Percentiles rank a stretch among this genome's conserved stretches.
These are phyloP conservation scores for Saccostrea glomerata DNA, from an alignment of 1,140 invertebrate genomes.

Conservation along the genomic window DNA sequence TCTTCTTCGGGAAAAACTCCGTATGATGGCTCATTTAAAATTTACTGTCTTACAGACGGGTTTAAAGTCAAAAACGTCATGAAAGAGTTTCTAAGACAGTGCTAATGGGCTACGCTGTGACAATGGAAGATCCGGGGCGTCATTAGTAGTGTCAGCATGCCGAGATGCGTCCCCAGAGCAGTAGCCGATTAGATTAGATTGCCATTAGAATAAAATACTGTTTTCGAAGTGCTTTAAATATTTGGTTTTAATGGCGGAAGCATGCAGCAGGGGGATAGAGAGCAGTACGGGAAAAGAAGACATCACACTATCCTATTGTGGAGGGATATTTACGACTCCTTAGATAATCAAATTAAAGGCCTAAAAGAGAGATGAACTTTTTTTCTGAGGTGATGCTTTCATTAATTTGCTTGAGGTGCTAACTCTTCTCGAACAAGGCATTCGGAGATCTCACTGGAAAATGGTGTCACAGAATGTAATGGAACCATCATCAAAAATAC, in stretches of 20 bases:
- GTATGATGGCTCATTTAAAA: not conserved
- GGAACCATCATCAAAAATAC: constrained; percentile 2
- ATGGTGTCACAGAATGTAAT: constrained; percentile 1
- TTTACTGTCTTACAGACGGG: constrained; percentile 24
- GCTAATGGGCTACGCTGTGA: constrained; percentile 13
- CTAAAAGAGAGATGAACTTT: constrained; percentile 28
- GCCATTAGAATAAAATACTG: constrained; percentile 38
- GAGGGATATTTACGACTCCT: constrained; percentile 8
- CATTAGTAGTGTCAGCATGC: constrained; percentile 9
- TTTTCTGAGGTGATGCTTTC: constrained; percentile 5
- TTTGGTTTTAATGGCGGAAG: constrained; percentile 6
- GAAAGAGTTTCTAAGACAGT: constrained; percentile 9
- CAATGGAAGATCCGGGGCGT: constrained; percentile 15
- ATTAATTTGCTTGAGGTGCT: constrained; percentile 25
- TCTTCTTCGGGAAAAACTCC: constrained; percentile 14
- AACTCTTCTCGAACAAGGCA: not conserved
- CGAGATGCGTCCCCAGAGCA: not conserved
- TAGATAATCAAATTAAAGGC: constrained; percentile 22
- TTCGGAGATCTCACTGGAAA: not conserved
- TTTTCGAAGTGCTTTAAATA: constrained; percentile 26
- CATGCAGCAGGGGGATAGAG: constrained; percentile 14
- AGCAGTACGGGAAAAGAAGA: not conserved
- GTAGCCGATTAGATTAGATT: constrained; percentile 26
- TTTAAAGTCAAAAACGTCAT: constrained; percentile 29
- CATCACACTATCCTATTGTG: constrained; percentile 1